Percentiles rank a stretch among this genome's conserved stretches.
Conservation (phyloP, 2,797 vertebrate genomes). For the Pristis pectinata region DNA sequence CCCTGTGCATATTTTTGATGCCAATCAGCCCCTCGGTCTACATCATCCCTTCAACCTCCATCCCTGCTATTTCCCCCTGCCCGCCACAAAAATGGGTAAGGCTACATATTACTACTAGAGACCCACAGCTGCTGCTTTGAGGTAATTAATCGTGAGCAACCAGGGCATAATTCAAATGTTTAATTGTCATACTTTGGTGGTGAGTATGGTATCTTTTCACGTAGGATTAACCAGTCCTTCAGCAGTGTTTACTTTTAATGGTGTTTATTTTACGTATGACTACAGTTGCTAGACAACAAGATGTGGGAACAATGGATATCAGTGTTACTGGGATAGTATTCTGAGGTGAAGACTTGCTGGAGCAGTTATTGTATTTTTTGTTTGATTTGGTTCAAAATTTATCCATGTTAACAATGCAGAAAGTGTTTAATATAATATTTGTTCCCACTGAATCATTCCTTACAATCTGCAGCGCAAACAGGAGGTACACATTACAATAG, state of each 20-base stretch:
- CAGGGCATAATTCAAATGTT: background rate
- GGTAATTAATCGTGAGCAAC: too few relatives aligned
- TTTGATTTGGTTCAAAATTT: background rate
- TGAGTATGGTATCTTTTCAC: constrained; percentile 26
- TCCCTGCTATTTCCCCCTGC: too few relatives aligned
- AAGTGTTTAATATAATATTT: background rate
- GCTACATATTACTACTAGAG: background rate
- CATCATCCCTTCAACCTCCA: too few relatives aligned
- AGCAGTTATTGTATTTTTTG: background rate
- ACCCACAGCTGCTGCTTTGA: background rate
- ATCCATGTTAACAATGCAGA: background rate
- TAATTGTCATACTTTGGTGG: constrained; percentile 33
- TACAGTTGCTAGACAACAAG: constrained; percentile 19
- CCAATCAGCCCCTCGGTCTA: background rate
- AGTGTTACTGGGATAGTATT: background rate
- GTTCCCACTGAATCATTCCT: background rate
- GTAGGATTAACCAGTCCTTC: constrained; percentile 17
- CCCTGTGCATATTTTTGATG: background rate
- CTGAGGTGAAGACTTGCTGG: background rate
- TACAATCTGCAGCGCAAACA: background rate
- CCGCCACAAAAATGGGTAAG: background rate
- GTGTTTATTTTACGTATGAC: constrained; percentile 20
- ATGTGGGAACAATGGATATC: background rate
- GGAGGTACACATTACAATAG: background rate
- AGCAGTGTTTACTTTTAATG: constrained; percentile 32